Evolutionary conservation across 2,888 invertebrate genomes (phyloP).

Genomic region (Eremobia ochroleuca): DNA sequence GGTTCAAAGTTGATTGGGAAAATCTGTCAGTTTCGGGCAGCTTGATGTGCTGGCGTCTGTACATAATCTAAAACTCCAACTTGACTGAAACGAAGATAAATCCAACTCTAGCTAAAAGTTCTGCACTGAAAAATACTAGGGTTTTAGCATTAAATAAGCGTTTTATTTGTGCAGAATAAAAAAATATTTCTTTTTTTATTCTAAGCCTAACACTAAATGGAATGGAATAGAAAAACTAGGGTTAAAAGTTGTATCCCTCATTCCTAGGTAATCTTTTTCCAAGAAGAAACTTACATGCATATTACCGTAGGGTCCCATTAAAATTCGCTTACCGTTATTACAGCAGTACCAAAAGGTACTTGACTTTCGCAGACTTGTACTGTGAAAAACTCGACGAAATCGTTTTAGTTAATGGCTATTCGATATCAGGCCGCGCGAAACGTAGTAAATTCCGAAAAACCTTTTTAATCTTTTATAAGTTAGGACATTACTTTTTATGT

Average conservation of each 20-base stretch:
- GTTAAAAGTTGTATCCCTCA: background rate
- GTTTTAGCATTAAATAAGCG: background rate
- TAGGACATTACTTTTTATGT: constrained; percentile 42
- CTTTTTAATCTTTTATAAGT: constrained; percentile 55
- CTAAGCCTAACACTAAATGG: background rate
- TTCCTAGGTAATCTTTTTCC: background rate
- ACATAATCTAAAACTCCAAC: background rate
- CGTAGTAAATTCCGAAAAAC: constrained; percentile 45
- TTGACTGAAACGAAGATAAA: background rate
- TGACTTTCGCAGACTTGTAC: constrained; percentile 17
- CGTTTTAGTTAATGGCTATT: constrained; percentile 57
- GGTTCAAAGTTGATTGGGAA: no score
- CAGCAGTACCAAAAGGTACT: constrained; percentile 19
- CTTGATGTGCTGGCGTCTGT: no score
- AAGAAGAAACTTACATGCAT: background rate
- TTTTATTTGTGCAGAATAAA: background rate
- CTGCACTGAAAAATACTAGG: background rate
- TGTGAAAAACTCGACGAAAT: constrained; percentile 43
- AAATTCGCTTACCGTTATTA: constrained; percentile 64
- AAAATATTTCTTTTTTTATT: background rate
- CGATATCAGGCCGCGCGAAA: constrained; percentile 49
- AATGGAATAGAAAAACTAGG: background rate
- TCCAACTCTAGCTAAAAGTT: background rate
- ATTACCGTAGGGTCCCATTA: constrained; percentile 59
- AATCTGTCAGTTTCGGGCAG: no score